Percentiles rank a stretch among this genome's conserved stretches.
Conservation (phyloP, 2,888 invertebrate genomes). For the Acleris sparsana region DNA sequence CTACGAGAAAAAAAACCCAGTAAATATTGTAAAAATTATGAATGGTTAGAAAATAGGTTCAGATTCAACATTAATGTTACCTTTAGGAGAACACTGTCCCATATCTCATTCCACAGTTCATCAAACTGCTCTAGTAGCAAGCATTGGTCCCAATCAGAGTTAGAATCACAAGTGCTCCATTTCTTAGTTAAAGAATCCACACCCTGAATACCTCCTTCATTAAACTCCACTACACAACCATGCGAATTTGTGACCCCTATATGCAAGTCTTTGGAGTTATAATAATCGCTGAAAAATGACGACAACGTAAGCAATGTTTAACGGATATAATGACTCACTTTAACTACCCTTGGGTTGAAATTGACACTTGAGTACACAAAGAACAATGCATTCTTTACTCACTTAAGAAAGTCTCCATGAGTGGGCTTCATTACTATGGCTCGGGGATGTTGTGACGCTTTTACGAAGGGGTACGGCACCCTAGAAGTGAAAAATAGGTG, state of each 20-base stretch:
- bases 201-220: slow-evolving; percentile 88
- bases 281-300: slow-evolving; percentile 87
- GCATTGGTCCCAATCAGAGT: slow-evolving; percentile 87
- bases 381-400: slow-evolving; percentile 59
- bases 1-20: slow-evolving; percentile 46
- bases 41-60: neutral
- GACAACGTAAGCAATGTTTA: slow-evolving; percentile 37
- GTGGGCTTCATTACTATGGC: slow-evolving; percentile 94
- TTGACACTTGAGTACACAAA: slow-evolving; percentile 26
- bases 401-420: slow-evolving; percentile 93
- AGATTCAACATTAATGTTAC: slow-evolving; percentile 55
- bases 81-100: slow-evolving; percentile 87
- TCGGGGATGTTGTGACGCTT: slow-evolving; percentile 91
- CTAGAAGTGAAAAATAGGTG: slow-evolving; percentile 73
- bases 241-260: slow-evolving; percentile 94
- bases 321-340: slow-evolving; percentile 44
- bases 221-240: slow-evolving; percentile 92
- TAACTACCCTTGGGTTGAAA: slow-evolving; percentile 35
- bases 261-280: slow-evolving; percentile 92
- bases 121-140: slow-evolving; percentile 87
- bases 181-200: slow-evolving; percentile 84
- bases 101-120: slow-evolving; percentile 89
- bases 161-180: slow-evolving; percentile 84
- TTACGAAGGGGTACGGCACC: slow-evolving; percentile 93
- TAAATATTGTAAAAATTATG: slow-evolving; percentile 8